A percentile compares a stretch with the other conserved stretches of the same genome.
phyloP scores from a whole-genome alignment of 2,113 vertebrate species.

The Sapajus apella region DNA sequence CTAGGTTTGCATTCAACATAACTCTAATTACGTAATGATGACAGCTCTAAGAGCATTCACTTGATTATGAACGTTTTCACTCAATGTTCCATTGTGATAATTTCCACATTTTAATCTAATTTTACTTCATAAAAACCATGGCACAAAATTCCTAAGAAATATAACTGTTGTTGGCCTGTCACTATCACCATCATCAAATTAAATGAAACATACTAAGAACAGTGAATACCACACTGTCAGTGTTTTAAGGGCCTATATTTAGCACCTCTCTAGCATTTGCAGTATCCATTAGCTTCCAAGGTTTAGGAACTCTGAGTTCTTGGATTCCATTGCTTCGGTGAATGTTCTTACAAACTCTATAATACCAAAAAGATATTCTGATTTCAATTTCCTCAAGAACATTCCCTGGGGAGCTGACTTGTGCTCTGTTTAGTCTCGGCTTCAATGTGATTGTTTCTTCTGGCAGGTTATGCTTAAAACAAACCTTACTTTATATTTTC shows the following conservation, averaged over 20 bases:
- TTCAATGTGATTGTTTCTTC: slow-evolving; percentile 58
- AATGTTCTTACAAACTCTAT: slow-evolving; percentile 25
- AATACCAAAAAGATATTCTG: slow-evolving; percentile 38
- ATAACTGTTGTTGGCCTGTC: not conserved
- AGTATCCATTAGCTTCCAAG: not conserved
- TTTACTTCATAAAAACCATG: not conserved
- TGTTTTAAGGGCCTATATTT: not conserved
- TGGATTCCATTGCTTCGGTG: not conserved
- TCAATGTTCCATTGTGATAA: not conserved
- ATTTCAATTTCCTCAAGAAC: slow-evolving; percentile 57
- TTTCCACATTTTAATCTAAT: not conserved
- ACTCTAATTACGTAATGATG: not conserved
- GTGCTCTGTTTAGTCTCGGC: slow-evolving; percentile 66
- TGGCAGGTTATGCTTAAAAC: slow-evolving; percentile 57
- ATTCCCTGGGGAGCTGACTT: slow-evolving; percentile 58
- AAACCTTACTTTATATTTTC: slow-evolving; percentile 52
- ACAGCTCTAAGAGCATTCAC: not conserved
- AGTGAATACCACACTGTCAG: not conserved
- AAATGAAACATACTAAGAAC: not conserved
- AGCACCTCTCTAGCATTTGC: not conserved
- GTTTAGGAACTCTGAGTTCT: not conserved
- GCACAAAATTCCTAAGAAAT: slow-evolving; percentile 15
- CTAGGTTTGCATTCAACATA: not conserved
- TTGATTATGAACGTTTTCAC: not conserved
- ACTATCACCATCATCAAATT: not conserved